Evolutionary conservation across 1,140 invertebrate genomes (phyloP), one percentile per base, ranked within the genome.

Genomic region (Triops longicaudatus): DNA sequence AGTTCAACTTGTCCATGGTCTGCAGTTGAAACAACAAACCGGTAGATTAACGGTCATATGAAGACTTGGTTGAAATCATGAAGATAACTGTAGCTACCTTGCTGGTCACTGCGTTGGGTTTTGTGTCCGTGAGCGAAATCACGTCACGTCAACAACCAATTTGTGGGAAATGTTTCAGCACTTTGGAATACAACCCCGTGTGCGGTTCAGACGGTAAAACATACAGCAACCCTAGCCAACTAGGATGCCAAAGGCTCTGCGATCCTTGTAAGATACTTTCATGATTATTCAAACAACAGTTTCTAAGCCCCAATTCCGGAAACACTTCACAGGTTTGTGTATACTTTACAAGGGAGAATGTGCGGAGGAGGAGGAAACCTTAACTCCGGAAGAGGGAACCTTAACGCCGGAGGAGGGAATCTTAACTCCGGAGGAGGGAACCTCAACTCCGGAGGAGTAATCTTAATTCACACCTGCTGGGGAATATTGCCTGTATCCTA

Each of bases 151-250:
- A 10, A 63, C 1, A 5, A 0, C 50, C 11, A 6, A 17, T 63
- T 6, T 63, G 50, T 43, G 17, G 43, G 22, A 26, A 75, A 2
- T 79, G 79, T 37, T 41, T 78, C 26, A 80, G 80, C 73, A 90
- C 90, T 1, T 79, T 84, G 0, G 86, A 91, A 79, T 91, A 90
- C 79, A 88, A 88, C 82, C 91, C 91, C 37, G 87, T 93, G 5
- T 93, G 91, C 81, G 91, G 90, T 5, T 84, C 86, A 1, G 88
- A 93, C 79, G 83, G 84, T 5, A 82, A 86, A 10, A 86, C 87
- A 0, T 93, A 92, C 79, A 79, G 80, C 1, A 92, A 92, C 82
- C 81, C 84, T 22, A 87, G 88, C 76, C 85, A 82, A 76, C 82
- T 92, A 6, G 80, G 22, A 83, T 10, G 92, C 90, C 81, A 88